phyloP scores from a whole-genome alignment of 2,888 invertebrate species.

The Coleophora deauratella region DNA sequence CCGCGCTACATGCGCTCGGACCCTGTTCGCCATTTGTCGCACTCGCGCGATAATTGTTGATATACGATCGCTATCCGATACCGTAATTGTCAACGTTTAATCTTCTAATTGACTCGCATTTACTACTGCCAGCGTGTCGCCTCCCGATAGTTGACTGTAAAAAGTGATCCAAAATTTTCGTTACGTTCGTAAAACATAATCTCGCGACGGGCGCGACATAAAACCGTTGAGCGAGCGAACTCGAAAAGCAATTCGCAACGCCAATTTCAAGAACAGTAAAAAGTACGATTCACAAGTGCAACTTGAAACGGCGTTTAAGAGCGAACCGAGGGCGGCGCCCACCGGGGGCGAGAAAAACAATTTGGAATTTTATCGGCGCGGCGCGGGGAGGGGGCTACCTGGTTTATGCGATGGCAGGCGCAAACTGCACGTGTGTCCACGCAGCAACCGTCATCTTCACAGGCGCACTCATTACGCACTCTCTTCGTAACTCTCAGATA shows the following conservation, averaged over 20 bases:
- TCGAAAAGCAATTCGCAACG: slow-evolving; percentile 65
- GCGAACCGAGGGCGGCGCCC: slow-evolving; percentile 70
- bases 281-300: slow-evolving; percentile 73
- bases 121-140: slow-evolving; percentile 67
- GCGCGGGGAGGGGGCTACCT: slow-evolving; percentile 44
- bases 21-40: slow-evolving; percentile 63
- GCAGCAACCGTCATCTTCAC: slow-evolving; percentile 42
- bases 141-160: slow-evolving; percentile 45
- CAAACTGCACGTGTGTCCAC: slow-evolving; percentile 29
- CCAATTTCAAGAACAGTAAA: slow-evolving; percentile 71
- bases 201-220: slow-evolving; percentile 23
- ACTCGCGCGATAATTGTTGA: slow-evolving; percentile 72
- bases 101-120: slow-evolving; percentile 74
- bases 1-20: slow-evolving; percentile 51
- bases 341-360: slow-evolving; percentile 71
- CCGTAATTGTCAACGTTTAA: slow-evolving; percentile 74
- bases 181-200: slow-evolving; percentile 34
- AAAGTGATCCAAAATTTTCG: slow-evolving; percentile 35
- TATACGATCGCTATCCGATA: slow-evolving; percentile 70
- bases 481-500: slow-evolving; percentile 4
- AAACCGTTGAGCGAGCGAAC: slow-evolving; percentile 41
- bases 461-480: slow-evolving; percentile 19
- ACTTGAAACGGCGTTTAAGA: slow-evolving; percentile 73
- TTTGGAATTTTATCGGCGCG: slow-evolving; percentile 68
- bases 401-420: slow-evolving; percentile 65